A percentile compares a stretch with the other conserved stretches of the same genome.
phyloP scores from a whole-genome alignment of 2,888 invertebrate genomes.

The Stenotaenia linearis region DNA sequence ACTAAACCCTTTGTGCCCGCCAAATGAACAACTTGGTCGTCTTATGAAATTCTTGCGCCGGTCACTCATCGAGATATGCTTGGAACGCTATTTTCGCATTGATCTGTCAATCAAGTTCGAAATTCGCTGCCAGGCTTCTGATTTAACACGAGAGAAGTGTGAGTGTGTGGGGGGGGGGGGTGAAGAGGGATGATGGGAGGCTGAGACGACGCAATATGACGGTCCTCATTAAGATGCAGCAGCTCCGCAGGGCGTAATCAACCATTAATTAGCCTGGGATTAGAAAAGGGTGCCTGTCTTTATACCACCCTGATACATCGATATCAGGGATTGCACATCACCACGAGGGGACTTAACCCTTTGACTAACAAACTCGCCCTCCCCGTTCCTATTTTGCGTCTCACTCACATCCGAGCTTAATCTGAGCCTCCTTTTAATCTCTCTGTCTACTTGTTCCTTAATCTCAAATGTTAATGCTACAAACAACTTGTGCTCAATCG shows the following conservation, averaged over 20 bases:
- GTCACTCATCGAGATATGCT: background rate
- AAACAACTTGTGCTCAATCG: background rate
- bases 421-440: background rate
- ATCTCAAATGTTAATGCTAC: background rate
- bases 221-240: constrained; percentile 28
- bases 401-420: background rate
- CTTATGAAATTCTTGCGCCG: background rate
- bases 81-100: background rate
- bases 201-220: constrained; percentile 27
- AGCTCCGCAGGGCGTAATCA: constrained; percentile 27
- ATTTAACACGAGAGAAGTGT: background rate
- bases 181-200: background rate
- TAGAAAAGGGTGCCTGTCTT: constrained; percentile 21
- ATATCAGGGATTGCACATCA: constrained; percentile 21
- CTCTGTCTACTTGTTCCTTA: constrained; percentile 6
- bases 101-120: background rate
- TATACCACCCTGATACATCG: constrained; percentile 12
- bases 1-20: background rate
- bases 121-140: background rate
- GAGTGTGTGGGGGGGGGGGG: background rate
- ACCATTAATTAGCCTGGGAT: constrained; percentile 29
- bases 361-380: background rate
- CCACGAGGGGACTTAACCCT: constrained; percentile 15
- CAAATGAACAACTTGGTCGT: background rate
- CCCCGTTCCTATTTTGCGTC: background rate